Base-by-base conservation (phyloP, 2,797 vertebrate species). In the Phalloptychus januarius region DNA sequence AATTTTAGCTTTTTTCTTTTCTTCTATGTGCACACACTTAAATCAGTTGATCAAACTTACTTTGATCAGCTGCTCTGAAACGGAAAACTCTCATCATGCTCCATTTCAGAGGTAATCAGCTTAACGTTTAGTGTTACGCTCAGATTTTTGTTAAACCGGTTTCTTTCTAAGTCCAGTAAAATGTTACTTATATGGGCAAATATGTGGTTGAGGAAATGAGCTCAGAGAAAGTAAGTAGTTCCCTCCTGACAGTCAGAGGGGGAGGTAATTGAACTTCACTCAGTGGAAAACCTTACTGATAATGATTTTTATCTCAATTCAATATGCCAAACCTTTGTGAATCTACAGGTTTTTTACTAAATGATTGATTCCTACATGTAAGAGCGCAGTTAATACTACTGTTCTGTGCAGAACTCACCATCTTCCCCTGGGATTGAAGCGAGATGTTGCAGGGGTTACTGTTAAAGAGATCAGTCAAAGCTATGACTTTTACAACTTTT, bases 401-500 rank as follows among this genome's bases (percentile, higher is more conserved):
- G 58, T 44, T 11, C 25, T n/a, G n/a, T 70, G 25, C 25, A 70
- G 12, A 70, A 1, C 45, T 45, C 8, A 40, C 50, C 67, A 71
- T 75, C n/a, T 74, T 54, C 84, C 83, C 75, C 56, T 80, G 4
- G 69, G 76, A 87, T 42, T 82, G 61, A 87, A 90, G 23, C 46
- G 50, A 83, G 10, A 46, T 71, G n/a, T 20, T 75, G 69, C 15
- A 58, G 72, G 81, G 75, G 45, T 54, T 33, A 71, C n/a, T 61
- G 78, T 40, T 76, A 77, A 65, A 74, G 13, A 46, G 23, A 76
- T 54, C 54, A 73, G 75, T 81, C 82, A 71, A 33, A 74, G 50
- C 40, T 28, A 0, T 45, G 33, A 74, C 74, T 38, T 69, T 44
- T 76, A 44, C 69, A 36, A 7, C 67, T 71, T 71, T 45, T 71